A percentile compares a stretch with the other conserved stretches of the same genome.
These are phyloP conservation scores for Lottia gigantea DNA, from an alignment of 2,888 invertebrate genomes.

Conservation along the genomic window DNA sequence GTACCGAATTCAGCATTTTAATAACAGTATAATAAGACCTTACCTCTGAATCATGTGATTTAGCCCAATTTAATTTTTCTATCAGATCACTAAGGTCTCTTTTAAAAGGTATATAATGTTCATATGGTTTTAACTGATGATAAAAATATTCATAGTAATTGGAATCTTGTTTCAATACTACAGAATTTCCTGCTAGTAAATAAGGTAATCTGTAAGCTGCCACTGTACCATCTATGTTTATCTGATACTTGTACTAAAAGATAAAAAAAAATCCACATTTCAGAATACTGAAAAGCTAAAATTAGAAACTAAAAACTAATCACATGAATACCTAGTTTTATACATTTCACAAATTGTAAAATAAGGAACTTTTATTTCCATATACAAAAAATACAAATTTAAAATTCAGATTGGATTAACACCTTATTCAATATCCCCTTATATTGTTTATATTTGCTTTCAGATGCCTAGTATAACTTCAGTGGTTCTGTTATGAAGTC, in stretches of 20 bases:
- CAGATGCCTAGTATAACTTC: no score
- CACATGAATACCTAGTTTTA: no score
- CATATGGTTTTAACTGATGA: conserved; percentile 77
- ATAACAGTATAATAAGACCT: not conserved
- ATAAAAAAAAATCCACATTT: conserved; percentile 40
- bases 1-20: no score
- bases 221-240: conserved; percentile 95
- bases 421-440: no score
- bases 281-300: conserved; percentile 16
- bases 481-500: no score
- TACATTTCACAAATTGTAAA: no score
- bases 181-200: conserved; percentile 85
- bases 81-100: conserved; percentile 84
- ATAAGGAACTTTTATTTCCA: no score
- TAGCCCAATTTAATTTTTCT: conserved; percentile 74
- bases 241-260: conserved; percentile 91
- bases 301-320: no score
- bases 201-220: conserved; percentile 95
- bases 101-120: conserved; percentile 87
- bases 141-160: conserved; percentile 97
- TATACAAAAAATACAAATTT: no score
- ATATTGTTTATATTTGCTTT: no score
- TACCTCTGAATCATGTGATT: conserved; percentile 64
- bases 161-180: conserved; percentile 92
- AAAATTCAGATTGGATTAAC: no score